These are phyloP conservation scores for Tenthredo amoena DNA, from an alignment of 2,888 invertebrate species.

Conservation along the genomic window DNA sequence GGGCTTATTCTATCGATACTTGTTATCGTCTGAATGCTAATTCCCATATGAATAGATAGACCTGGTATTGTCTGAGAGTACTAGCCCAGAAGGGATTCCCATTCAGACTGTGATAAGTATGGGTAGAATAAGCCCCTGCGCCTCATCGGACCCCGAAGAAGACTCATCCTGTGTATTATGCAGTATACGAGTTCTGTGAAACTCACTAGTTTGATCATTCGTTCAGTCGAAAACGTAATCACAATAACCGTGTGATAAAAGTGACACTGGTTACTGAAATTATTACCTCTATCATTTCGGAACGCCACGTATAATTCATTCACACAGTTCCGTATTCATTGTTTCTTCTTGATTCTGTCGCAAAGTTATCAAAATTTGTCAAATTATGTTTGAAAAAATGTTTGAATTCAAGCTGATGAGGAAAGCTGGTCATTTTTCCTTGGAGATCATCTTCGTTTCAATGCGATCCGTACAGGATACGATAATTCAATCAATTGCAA, in stretches of 20 bases:
- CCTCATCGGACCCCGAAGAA: neutral
- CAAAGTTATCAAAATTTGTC: too few species aligned
- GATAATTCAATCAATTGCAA: neutral
- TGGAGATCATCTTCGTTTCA: neutral
- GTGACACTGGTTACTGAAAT: neutral
- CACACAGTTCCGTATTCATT: neutral
- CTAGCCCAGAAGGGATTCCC: neutral
- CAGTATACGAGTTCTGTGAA: too few species aligned
- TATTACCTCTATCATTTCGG: neutral
- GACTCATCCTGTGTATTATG: neutral
- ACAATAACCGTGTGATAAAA: neutral
- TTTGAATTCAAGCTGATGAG: neutral
- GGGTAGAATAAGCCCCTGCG: neutral
- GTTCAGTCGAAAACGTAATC: too few species aligned
- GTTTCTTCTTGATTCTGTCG: neutral
- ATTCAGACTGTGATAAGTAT: neutral
- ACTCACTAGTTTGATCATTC: too few species aligned
- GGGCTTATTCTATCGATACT: neutral
- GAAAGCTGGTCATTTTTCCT: too few species aligned
- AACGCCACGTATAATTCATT: neutral
- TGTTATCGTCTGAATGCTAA: neutral
- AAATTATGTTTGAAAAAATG: neutral
- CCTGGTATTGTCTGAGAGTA: neutral
- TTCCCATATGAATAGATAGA: neutral
- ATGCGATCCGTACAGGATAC: neutral